A percentile compares a stretch with the other conserved stretches of the same genome.
Evolutionary conservation across 92 coral and sea anemone species (phyloP).

Genomic region (Siderastrea siderea): DNA sequence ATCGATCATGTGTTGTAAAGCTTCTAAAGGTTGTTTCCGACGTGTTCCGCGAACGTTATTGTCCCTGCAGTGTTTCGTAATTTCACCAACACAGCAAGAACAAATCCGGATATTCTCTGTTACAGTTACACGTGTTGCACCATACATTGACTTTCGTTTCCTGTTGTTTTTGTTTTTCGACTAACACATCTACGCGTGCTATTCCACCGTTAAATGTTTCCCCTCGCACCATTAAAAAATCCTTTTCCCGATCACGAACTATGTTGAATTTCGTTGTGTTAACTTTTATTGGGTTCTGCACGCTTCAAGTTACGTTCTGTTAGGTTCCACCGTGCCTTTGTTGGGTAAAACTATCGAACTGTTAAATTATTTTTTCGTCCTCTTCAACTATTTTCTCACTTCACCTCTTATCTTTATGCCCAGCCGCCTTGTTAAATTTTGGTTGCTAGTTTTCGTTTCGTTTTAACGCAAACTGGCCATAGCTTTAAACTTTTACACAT

Average conservation of each 20-base stretch:
- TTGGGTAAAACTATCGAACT: background rate
- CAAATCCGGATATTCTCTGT: slow-evolving; percentile 3
- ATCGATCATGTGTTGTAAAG: slow-evolving; percentile 5
- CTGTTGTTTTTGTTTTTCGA: background rate
- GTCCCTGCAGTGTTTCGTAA: background rate
- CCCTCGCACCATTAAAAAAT: background rate
- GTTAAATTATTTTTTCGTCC: background rate
- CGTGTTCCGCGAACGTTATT: background rate
- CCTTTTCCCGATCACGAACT: slow-evolving; percentile 6
- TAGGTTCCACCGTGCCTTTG: background rate
- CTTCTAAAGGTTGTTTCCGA: background rate
- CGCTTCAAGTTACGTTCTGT: background rate
- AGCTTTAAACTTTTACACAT: background rate
- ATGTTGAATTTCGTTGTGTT: background rate
- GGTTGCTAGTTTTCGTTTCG: background rate
- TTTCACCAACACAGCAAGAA: slow-evolving; percentile 23
- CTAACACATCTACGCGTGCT: too few species aligned
- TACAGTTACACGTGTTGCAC: background rate
- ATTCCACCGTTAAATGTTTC: too few species aligned
- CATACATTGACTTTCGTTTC: background rate
- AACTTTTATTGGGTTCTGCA: background rate
- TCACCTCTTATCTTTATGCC: too few species aligned
- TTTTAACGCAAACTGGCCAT: background rate
- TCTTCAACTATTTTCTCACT: background rate
- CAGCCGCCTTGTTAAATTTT: too few species aligned